Base-by-base conservation (phyloP, 2,113 vertebrate genomes). In the Pithys albifrons region DNA sequence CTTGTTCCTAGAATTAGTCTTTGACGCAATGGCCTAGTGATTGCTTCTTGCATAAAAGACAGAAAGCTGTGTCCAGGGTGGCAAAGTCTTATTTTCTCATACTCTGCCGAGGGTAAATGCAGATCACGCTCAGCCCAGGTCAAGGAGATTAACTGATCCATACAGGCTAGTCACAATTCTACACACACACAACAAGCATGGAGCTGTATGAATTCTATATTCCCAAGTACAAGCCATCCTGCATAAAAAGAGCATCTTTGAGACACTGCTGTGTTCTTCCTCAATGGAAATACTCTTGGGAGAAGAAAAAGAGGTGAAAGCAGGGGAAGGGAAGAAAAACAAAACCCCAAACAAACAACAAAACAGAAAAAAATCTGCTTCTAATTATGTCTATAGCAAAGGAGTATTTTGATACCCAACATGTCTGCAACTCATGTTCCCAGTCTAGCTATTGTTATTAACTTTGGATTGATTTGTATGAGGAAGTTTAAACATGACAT, bases 31-130 rank as follows among this genome's bases (percentile, higher is more conserved):
- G 1, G 0, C 25, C 39, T 67, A 64, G 24, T n/a, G 15, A 43
- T 11, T n/a, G 9, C 9, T 59, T 41, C 6, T 8, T 39, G 17
- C 5, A 7, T 6, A 3, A 3, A 19, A 49, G 19, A 43, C n/a
- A 88, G 39, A 74, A 37, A 57, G 7, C 16, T 46, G 48, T 8
- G 39, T 10, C 45, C 27, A 45, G 45, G 10, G 14, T 4, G 45
- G 35, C 29, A 57, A 24, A 52, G 23, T 33, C n/a, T 41, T 27
- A 13, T 70, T 75, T 74, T 48, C 25, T 69, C 22, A 14, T 31
- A 29, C 5, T 31, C 14, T 9, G 2, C 25, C 16, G 6, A 8
- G 14, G 4, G 15, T 19, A 18, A 84, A 49, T 0, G 0, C 7
- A 43, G 5, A n/a, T 23, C 46, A 77, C 19, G 7, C 13, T 35